Evolutionary conservation across 2,113 vertebrate species (phyloP).

Genomic region (Psammodynastes pulverulentus): DNA sequence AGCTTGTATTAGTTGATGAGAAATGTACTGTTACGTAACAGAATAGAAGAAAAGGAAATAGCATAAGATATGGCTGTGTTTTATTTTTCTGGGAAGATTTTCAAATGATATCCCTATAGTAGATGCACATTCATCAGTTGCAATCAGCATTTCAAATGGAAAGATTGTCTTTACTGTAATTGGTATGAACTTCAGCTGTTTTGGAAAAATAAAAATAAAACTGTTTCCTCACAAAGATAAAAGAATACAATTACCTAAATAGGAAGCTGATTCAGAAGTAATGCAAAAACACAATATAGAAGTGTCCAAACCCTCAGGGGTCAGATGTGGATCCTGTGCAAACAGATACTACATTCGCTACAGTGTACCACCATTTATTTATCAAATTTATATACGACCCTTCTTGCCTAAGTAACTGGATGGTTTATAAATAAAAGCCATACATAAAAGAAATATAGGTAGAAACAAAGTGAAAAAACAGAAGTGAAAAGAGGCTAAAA

Average conservation of each 20-base stretch:
- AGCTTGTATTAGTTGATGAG: neutral
- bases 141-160: neutral
- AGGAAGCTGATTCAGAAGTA: neutral
- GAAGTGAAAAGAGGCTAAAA: neutral
- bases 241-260: neutral
- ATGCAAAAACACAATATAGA: neutral
- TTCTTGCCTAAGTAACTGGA: neutral
- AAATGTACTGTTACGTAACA: neutral
- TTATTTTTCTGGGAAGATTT: neutral
- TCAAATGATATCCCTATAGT: neutral
- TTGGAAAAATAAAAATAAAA: neutral
- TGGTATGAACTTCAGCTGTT: neutral
- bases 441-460: neutral
- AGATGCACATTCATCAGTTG: neutral
- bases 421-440: neutral
- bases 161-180: neutral
- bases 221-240: neutral
- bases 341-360: neutral
- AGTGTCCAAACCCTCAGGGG: neutral
- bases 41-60: neutral
- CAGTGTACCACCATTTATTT: neutral
- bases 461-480: neutral
- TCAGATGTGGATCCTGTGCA: neutral
- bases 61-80: neutral
- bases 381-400: neutral